Conservation (phyloP, 1,140 invertebrate genomes). For the Hormaphis cornu region DNA sequence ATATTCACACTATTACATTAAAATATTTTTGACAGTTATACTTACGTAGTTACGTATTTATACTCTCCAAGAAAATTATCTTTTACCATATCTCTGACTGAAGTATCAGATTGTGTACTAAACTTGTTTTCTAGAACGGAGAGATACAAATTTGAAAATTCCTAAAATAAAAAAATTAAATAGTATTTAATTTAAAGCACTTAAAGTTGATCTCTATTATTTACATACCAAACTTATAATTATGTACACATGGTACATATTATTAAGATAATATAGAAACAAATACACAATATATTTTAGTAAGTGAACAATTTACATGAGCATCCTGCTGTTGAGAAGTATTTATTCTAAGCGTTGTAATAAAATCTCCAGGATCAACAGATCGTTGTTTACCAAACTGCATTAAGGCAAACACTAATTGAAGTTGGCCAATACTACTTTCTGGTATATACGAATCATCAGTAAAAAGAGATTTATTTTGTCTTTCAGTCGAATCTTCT, state of each 20-base stretch:
- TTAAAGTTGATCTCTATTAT: no score
- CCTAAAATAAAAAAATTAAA: conserved; percentile 43
- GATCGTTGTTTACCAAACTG: conserved; percentile 50
- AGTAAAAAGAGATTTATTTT: conserved; percentile 39
- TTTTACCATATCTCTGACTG: conserved; percentile 49
- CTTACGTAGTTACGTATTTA: conserved; percentile 55
- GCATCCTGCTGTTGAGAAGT: conserved; percentile 59
- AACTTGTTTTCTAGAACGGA: conserved; percentile 52
- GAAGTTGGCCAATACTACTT: conserved; percentile 52
- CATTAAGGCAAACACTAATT: conserved; percentile 58
- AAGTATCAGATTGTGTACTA: conserved; percentile 43
- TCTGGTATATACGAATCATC: conserved; percentile 41
- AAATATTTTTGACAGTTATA: conserved; percentile 39
- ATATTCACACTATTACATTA: no score
- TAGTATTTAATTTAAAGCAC: not conserved
- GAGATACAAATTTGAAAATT: conserved; percentile 61
- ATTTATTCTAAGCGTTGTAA: conserved; percentile 55
- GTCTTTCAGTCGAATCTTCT: conserved; percentile 44
- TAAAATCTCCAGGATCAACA: conserved; percentile 55
- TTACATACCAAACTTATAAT: no score
- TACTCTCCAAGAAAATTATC: conserved; percentile 56
- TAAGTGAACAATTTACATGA: conserved; percentile 34
- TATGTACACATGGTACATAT: no score
- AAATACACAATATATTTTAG: not conserved
- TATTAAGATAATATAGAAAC: no score